Evolutionary conservation across 2,113 vertebrate species (phyloP).

Genomic region (Malurus melanocephalus): DNA sequence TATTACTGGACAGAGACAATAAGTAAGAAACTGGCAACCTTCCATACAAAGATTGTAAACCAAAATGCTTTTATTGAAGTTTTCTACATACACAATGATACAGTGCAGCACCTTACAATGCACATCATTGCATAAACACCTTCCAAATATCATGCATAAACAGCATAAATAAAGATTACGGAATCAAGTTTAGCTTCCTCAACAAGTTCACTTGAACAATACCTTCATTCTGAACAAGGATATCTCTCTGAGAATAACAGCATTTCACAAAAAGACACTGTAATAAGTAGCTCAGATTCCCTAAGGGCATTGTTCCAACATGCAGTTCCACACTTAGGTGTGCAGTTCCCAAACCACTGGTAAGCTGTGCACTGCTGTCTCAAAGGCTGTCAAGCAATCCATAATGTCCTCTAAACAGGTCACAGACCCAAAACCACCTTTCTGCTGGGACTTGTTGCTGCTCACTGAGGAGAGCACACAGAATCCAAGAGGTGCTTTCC

Average conservation of each 20-base stretch:
- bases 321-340: rapidly evolving
- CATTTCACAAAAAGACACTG: not conserved
- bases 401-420: not conserved
- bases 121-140: not conserved
- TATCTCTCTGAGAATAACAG: not conserved
- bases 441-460: rapidly evolving
- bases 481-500: not conserved
- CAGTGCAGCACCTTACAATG: not conserved
- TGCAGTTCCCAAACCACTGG: not conserved
- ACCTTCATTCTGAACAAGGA: not conserved
- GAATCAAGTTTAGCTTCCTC: not conserved
- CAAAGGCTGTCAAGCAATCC: not conserved
- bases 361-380: not conserved
- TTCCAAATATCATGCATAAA: not conserved
- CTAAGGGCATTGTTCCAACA: not conserved
- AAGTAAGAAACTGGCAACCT: not conserved
- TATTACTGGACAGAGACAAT: not conserved
- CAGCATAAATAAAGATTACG: not conserved
- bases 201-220: not conserved
- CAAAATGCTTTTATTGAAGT: not conserved
- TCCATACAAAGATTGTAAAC: not conserved
- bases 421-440: not conserved
- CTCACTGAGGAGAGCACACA: not conserved
- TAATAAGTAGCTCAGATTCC: not conserved
- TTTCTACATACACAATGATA: not conserved